Base-by-base conservation (phyloP, 1,140 invertebrate genomes). In the Ostrea edulis region DNA sequence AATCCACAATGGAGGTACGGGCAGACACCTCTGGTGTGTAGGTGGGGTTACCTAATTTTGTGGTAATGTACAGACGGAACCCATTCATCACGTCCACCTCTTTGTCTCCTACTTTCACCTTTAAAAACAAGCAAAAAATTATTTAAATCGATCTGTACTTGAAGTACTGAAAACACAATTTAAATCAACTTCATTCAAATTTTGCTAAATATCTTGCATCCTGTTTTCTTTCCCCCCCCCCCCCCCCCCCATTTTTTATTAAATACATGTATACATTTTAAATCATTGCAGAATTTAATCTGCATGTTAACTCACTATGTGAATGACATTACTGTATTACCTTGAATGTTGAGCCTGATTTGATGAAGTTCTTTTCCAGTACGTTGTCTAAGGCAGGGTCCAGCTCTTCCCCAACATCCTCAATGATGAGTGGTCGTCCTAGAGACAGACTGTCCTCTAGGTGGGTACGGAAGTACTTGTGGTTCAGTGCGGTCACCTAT, bases 361-460 rank as follows among this genome's bases (percentile, higher is more conserved):
- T 99, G 82, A 99, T 99, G 93, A 99, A 99, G 95, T 99, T 99
- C 93, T 99, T 99, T 93, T 99, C 98, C 22, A 99, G 95, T 0
- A 99, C 97, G 95, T 99, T 99, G 93, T 99, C 98, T 82, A 99
- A 97, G 0, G 99, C 97, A 22, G 98, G 98, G 96, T 99, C 98
- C 44, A 99, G 95, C 94, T 99, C 98, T 91, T 99, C 97, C 29
- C 97, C 97, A 2, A 99, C 97, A 94, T 99, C 98, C 96, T 99
- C 98, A 91, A 99, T 98, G 0, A 99, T 94, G 62, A 99, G 94
- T 7, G 98, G 98, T 91, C 98, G 96, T n/a, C 98, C 98, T 88
- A 98, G 95, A 3, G 98, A 99, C n/a, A 99, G 95, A 92, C 97
- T 97, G 92, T 99, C 98, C 95, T 99, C 98, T 52, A 99, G 95